phyloP scores from a whole-genome alignment of 2,113 vertebrate genomes.

The Camelus bactrianus region DNA sequence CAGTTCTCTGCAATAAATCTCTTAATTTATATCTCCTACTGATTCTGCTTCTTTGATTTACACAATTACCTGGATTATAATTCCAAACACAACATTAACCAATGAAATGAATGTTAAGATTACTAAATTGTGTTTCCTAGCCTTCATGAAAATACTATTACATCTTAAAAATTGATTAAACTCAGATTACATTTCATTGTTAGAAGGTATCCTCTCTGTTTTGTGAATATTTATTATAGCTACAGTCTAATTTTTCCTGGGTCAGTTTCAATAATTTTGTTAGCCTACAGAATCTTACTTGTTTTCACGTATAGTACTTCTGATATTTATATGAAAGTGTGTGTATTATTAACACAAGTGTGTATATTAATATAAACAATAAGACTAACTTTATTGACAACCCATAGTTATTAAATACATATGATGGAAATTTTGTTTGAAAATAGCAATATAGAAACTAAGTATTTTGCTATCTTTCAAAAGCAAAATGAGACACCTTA shows the following conservation, averaged over 20 bases:
- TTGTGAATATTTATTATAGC: background rate
- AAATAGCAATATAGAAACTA: background rate
- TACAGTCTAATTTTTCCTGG: background rate
- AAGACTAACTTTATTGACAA: background rate
- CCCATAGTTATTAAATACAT: background rate
- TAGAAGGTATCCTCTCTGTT: background rate
- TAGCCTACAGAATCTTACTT: background rate
- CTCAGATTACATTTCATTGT: background rate
- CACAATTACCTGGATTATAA: background rate
- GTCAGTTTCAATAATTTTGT: background rate
- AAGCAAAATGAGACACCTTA: background rate
- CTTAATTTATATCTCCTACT: background rate
- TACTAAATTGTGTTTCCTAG: background rate
- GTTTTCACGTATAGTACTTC: background rate
- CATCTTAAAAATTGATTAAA: background rate
- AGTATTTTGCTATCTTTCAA: background rate
- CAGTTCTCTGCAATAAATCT: background rate
- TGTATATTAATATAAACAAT: background rate
- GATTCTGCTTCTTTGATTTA: background rate
- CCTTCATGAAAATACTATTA: background rate
- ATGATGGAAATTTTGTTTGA: background rate
- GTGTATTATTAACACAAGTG: background rate
- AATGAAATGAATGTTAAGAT: background rate
- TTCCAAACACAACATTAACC: background rate
- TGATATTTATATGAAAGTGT: background rate